Base-by-base conservation (phyloP, 2,113 vertebrate species). In the Chunga burmeisteri region DNA sequence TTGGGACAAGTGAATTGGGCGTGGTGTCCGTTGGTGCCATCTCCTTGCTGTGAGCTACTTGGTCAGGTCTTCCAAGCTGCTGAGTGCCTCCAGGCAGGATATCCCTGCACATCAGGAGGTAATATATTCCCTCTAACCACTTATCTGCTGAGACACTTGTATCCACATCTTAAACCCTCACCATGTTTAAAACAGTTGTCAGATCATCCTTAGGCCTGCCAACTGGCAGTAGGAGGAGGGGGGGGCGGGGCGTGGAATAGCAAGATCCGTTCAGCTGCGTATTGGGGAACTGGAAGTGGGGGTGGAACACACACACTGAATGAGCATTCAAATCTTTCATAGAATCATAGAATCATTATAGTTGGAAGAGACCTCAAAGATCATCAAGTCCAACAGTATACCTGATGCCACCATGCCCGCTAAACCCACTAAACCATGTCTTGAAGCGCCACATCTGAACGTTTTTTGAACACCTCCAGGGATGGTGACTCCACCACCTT, bases 191-290 rank as follows among this genome's bases (percentile, higher is more conserved):
- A 88, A 56, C 11, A 73, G 21, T 38, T 84, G 44, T 67, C n/a
- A 42, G 23, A 15, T 65, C 46, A 52, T 55, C 17, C n/a, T 44
- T 38, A 25, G 42, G 11, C 46, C 78, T 81, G 14, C 21, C 36
- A 34, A 3, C 34, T 44, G 21, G 27, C 55, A 58, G 20, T 5
- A 46, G 40, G 30, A 81, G 53, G 29, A 53, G 17, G 15, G 34
- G 19, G 77, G n/a, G 47, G 66, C n/a, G 21, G 18, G n/a, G 9
- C 38, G 38, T 9, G 11, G 12, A 81, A 32, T 32, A 20, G 14
- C 29, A 52, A 46, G 15, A 26, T 4, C 36, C 5, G 8, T 26
- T 62, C 3, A 4, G 11, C 30, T 70, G 66, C 2, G 0, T 5
- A 61, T 81, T 59, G 81, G 47, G 21, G 25, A 92, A 21, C 38